A percentile compares a stretch with the other conserved stretches of the same genome.
These are phyloP conservation scores for Crotalus helleri DNA, from an alignment of 2,113 vertebrate genomes.

Conservation along the genomic window DNA sequence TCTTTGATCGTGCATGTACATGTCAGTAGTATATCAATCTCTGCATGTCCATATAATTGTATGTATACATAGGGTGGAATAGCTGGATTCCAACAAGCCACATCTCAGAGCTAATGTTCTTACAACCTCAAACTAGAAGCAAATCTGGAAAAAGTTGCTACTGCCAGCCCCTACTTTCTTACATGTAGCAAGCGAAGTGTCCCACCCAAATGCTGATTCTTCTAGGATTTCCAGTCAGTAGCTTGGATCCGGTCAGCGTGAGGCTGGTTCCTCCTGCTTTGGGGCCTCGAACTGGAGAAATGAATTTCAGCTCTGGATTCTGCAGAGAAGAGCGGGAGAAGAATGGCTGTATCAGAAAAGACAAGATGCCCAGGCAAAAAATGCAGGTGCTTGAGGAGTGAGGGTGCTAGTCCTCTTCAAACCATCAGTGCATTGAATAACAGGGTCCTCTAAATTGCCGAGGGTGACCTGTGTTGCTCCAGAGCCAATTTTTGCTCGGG, in stretches of 20 bases:
- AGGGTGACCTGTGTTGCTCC: not conserved
- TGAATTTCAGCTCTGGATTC: conserved; percentile 84
- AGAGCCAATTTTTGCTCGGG: not conserved
- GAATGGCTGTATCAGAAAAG: not conserved
- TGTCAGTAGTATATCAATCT: not conserved
- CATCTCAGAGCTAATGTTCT: not conserved
- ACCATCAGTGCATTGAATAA: not conserved
- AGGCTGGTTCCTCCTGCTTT: conserved; percentile 88
- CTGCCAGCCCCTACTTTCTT: conserved; percentile 53
- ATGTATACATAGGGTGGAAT: not conserved
- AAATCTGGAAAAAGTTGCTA: not conserved
- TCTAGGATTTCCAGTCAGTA: conserved; percentile 83
- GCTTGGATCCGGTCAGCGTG: conserved; percentile 82
- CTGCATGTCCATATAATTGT: not conserved
- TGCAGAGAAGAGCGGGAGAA: conserved; percentile 40
- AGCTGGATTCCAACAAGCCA: not conserved
- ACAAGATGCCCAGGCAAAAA: not conserved
- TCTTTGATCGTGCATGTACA: not conserved
- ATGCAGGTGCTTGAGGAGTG: not conserved
- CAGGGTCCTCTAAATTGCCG: not conserved
- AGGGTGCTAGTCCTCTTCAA: not conserved
- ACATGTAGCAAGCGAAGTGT: conserved; percentile 84
- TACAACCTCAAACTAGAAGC: not conserved
- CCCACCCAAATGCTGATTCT: conserved; percentile 85
- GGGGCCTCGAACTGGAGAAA: conserved; percentile 83